These are phyloP conservation scores for Siniperca knerii DNA, from an alignment of 2,113 vertebrate species.

Conservation along the genomic window DNA sequence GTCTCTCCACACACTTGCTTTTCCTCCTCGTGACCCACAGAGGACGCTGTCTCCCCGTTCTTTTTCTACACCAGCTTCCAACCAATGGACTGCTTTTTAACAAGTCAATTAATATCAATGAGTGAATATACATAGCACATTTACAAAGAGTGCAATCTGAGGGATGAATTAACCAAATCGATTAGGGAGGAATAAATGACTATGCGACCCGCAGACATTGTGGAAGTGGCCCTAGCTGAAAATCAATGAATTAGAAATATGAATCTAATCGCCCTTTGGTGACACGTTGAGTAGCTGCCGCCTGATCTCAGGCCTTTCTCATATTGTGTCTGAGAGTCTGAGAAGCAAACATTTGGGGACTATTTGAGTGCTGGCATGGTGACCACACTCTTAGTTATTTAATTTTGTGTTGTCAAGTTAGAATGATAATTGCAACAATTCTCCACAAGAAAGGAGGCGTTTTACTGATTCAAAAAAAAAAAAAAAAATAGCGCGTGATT, in stretches of 20 bases:
- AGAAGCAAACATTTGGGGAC: not conserved
- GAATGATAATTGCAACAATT: not conserved
- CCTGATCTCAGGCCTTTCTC: constrained; percentile 51
- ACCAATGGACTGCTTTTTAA: constrained; percentile 54
- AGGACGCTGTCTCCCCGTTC: constrained; percentile 77
- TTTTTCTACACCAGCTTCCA: constrained; percentile 30
- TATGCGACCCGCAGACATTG: constrained; percentile 57
- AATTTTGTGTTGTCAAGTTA: not conserved
- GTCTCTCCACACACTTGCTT: constrained; percentile 40
- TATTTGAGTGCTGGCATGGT: not conserved
- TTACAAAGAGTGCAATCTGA: constrained; percentile 78
- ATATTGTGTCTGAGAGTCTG: not conserved
- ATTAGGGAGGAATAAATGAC: constrained; percentile 71
- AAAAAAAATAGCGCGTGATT: not conserved
- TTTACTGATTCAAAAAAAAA: not conserved
- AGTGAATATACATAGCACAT: constrained; percentile 76
- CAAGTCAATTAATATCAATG: constrained; percentile 83
- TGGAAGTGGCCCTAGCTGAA: constrained; percentile 67
- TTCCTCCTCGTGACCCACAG: constrained; percentile 69
- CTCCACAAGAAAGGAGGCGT: not conserved
- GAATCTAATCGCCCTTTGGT: constrained; percentile 74
- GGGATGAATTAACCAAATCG: constrained; percentile 77
- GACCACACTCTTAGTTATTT: not conserved
- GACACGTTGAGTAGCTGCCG: constrained; percentile 59
- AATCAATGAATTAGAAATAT: constrained; percentile 79